Evolutionary conservation across 2,797 vertebrate genomes (phyloP), one percentile per base, ranked within the genome.

Genomic region (Syndactyla subalaris): DNA sequence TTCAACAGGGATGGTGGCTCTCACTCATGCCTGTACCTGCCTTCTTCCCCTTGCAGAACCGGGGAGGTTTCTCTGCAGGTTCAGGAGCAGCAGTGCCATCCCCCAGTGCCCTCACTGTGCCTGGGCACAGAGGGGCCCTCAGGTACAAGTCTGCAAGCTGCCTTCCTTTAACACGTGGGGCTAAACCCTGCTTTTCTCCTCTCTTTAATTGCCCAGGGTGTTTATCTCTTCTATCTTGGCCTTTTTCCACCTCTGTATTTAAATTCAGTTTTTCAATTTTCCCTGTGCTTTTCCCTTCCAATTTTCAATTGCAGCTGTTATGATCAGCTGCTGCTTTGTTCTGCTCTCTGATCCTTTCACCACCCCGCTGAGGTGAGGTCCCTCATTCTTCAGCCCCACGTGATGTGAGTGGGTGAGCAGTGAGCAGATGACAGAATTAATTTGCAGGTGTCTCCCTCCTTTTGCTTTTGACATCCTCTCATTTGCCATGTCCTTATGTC

Each of bases 371-470:
- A 89, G 78, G 54, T 74, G 84, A 95, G 78, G 68, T 93, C 83
- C 61, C 72, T 88, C 66, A 48, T 85, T 88, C 87, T 79, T 78
- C 85, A 96, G 51, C 55, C 43, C 59, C 85, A 83, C 0, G 17
- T 96, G 92, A 93, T 78, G 29, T 36, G 83, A 92, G 91, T 87
- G 81, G 86, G 83, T 85, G 94, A 88, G 76, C 63, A 77, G 52
- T 12, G 59, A 91, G 59, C 41, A 82, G 80, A 80, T 95, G 92
- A 96, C 77, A 93, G 83, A 94, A 85, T 82, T 94, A 92, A 88
- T 96, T 96, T 94, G 91, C 76, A 96, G 91, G 89, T 96, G 95
- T 94, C 92, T 95, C 93, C 80, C 72, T 94, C 41, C 58, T 88
- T 91, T 70, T 93, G 54, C 85, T 95, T 89, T 74, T 96, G 92